Conservation (phyloP, 2,888 invertebrate genomes). For the Dynastes tityus region DNA sequence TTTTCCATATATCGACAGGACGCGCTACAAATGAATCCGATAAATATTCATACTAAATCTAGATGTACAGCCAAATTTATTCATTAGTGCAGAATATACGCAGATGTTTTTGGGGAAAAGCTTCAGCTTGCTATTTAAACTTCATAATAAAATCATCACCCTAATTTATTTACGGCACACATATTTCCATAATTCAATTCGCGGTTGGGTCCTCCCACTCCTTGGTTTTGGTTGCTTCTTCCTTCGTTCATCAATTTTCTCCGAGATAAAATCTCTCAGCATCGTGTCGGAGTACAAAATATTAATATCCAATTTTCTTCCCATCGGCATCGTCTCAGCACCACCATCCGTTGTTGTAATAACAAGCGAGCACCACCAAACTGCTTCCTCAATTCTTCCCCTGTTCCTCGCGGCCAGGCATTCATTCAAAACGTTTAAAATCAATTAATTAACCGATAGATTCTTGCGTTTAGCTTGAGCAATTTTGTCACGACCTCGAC, state of each 20-base stretch:
- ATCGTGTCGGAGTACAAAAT: constrained; percentile 16
- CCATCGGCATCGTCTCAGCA: neutral
- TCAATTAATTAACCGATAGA: constrained; percentile 31
- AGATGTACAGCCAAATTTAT: no score
- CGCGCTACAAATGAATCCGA: no score
- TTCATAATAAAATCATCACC: neutral
- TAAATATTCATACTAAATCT: no score
- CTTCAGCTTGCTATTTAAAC: neutral
- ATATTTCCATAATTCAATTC: neutral
- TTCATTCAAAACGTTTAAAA: constrained; percentile 22
- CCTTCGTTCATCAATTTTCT: neutral
- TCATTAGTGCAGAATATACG: no score
- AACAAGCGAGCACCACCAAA: neutral
- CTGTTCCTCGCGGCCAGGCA: neutral
- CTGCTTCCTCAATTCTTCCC: neutral
- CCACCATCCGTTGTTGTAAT: no score
- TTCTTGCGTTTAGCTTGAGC: constrained; percentile 6
- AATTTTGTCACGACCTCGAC: constrained; percentile 16
- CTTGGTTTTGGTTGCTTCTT: neutral
- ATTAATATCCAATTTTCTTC: constrained; percentile 32
- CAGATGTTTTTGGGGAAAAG: no score
- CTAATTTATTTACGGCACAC: neutral
- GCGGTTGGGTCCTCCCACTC: neutral
- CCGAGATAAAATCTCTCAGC: constrained; percentile 7
- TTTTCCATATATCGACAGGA: no score